A percentile compares a stretch with the other conserved stretches of the same genome.
Evolutionary conservation across 2,113 vertebrate species (phyloP).

Genomic region (Myanophis thanlyinensis): DNA sequence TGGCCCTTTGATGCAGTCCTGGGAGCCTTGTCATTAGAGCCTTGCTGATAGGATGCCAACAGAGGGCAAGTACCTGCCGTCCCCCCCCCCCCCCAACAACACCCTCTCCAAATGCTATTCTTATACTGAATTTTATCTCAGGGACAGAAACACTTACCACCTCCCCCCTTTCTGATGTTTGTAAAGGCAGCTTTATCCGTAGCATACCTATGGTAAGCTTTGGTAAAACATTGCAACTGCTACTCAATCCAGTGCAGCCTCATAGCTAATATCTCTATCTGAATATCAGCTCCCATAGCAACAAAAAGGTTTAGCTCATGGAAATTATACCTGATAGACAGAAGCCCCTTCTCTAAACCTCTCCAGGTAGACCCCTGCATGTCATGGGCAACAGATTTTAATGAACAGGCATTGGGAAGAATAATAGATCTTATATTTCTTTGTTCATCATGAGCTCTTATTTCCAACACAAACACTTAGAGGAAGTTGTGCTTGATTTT

Average conservation of each 20-base stretch:
- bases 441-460: not conserved
- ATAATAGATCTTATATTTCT: not conserved
- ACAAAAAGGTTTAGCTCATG: not conserved
- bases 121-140: not conserved
- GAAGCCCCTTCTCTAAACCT: not conserved
- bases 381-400: not conserved
- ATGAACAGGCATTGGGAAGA: too few species aligned
- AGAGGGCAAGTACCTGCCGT: not conserved
- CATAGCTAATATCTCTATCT: not conserved
- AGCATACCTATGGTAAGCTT: not conserved
- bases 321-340: not conserved
- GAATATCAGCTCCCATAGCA: not conserved
- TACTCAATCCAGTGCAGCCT: not conserved
- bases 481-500: not conserved
- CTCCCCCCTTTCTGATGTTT: not conserved
- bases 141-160: not conserved
- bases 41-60: not conserved
- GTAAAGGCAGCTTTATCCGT: not conserved
- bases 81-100: not conserved
- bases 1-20: conserved; percentile 26
- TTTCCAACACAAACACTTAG: not conserved
- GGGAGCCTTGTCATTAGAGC: conserved; percentile 1
- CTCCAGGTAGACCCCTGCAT: too few species aligned
- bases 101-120: not conserved
- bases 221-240: not conserved